Base-by-base conservation (phyloP, 1,140 invertebrate genomes). In the Panagrolaimus sp. region DNA sequence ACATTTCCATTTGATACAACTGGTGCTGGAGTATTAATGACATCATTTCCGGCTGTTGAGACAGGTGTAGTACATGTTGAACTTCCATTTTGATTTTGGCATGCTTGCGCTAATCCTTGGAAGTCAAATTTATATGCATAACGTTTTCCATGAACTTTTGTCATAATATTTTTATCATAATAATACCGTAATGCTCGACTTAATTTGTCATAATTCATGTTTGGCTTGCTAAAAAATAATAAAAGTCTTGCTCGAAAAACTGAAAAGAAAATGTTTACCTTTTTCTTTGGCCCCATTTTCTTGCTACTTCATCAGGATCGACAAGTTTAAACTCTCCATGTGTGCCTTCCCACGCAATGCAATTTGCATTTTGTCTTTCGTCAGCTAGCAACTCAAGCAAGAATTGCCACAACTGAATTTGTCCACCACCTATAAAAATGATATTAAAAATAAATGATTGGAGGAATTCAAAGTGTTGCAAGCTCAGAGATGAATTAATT, bases 161-260 rank as follows among this genome's bases (percentile, higher is more conserved):
- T 94, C 91, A 97, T 95, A 83, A 97, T 97, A 86, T 93, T 92
- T 85, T 95, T 95, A 87, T 95, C 92, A 85, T 95, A 95, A 86
- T 95, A 95, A 84, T 95, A 95, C 89, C 95, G 92, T 75, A 98
- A 87, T 69, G 94, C 94, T 73, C 95, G 88, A 82, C 92, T 95
- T 69, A 98, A 88, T 87, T 98, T 98, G 85, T 98, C 95, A 84
- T 98, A 98, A 86, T 98, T 98, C 95, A 98, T 98, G 84, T 97
- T 98, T 27, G 95, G 95, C 84, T 98, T 98, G 62, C 91, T 80
- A 68, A 64, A 74, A 65, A 13, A 20, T 9, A n/a, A n/a, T n/a
- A n/a, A n/a, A n/a, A n/a, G n/a, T n/a, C n/a, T n/a, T n/a, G n/a
- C n/a, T n/a, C n/a, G n/a, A n/a, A n/a, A n/a, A n/a, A n/a, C n/a